Evolutionary conservation across 1,140 invertebrate species (phyloP), one percentile per base, ranked within the genome.

Genomic region (Luehdorfia chinensis): DNA sequence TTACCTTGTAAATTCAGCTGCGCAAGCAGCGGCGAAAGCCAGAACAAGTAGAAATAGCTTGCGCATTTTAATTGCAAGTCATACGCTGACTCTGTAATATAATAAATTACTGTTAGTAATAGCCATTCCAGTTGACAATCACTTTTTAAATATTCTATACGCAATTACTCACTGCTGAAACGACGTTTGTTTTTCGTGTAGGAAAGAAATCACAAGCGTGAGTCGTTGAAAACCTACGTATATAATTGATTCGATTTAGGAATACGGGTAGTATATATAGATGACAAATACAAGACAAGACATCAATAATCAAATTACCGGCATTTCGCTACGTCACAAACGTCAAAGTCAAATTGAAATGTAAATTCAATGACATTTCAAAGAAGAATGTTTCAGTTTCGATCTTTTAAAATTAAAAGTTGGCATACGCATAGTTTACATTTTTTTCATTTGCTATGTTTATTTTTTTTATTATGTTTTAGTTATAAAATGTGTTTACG

Each of bases 61-160:
- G 15, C 56, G 55, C 73, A 81, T 78, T 50, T 67, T 52, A n/a
- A 33, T 23, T 70, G 61, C 66, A 64, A 71, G 60, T 71, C 66
- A 69, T 56, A 32, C 31, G 48, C 47, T 27, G 28, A 52, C 18
- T 57, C 59, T 71, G 58, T 8, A 57, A 53, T 21, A 47, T 27
- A 23, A 39, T 14, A 50, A 37, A 12, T 15, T 39, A 43, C 25
- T 14, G 6, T 21, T 25, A 41, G 37, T 34, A 33, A 16, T n/a
- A 16, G 7, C n/a, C n/a, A n/a, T n/a, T n/a, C n/a, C n/a, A n/a
- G n/a, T n/a, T n/a, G n/a, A n/a, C n/a, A n/a, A n/a, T n/a, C n/a
- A 21, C 16, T 21, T 15, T 21, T 21, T 2, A 5, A 6, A 21
- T 36, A 21, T 11, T 18, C 0, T 12, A 19, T 36, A 11, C 33